A percentile compares a stretch with the other conserved stretches of the same genome.
Conservation (phyloP, 2,113 vertebrate species). For the Aegithalos caudatus region DNA sequence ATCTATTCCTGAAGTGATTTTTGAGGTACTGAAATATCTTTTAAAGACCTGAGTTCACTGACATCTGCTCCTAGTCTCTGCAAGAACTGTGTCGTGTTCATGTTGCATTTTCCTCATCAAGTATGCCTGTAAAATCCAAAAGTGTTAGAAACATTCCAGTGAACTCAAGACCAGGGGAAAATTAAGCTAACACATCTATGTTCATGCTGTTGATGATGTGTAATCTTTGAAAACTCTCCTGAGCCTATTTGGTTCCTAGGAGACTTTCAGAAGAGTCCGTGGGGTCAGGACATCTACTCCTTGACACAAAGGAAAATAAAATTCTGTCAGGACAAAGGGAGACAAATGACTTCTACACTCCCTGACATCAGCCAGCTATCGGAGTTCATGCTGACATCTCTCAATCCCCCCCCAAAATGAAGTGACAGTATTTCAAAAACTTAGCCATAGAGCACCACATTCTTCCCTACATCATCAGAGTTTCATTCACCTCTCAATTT, state of each 20-base stretch:
- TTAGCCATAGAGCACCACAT: background rate
- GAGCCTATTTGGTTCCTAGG: background rate
- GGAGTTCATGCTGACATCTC: background rate
- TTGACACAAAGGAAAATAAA: background rate
- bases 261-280: background rate
- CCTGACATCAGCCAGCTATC: background rate
- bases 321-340: background rate
- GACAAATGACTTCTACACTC: background rate
- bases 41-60: slow-evolving; percentile 29
- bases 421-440: background rate
- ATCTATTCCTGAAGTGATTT: background rate
- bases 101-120: slow-evolving; percentile 23
- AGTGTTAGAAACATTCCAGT: slow-evolving; percentile 21
- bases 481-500: background rate
- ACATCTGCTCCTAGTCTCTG: slow-evolving; percentile 31
- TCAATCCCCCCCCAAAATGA: background rate
- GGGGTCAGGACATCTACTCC: background rate
- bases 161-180: background rate
- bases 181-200: background rate
- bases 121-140: background rate
- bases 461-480: background rate
- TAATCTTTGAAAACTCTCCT: background rate
- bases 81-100: slow-evolving; percentile 2
- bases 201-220: background rate
- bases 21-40: slow-evolving; percentile 1